These are phyloP conservation scores for Chlorospingus flavigularis DNA, from an alignment of 2,797 vertebrate species.

Conservation along the genomic window DNA sequence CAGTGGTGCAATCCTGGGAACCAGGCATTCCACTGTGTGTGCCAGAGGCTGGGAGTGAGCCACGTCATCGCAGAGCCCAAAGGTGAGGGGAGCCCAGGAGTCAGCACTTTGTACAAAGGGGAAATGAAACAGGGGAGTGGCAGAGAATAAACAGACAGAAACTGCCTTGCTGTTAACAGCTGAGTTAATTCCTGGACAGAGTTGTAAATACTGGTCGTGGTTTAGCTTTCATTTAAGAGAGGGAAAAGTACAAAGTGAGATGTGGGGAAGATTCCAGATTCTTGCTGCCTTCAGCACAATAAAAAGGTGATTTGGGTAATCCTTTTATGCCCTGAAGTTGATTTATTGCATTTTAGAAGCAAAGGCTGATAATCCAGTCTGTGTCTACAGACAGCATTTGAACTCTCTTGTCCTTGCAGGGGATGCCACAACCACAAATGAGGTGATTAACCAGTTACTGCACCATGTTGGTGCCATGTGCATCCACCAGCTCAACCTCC, in stretches of 20 bases:
- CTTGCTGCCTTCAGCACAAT: neutral
- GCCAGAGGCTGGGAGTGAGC: slow-evolving; percentile 93
- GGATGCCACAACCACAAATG: slow-evolving; percentile 88
- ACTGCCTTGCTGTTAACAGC: neutral
- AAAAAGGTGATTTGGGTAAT: neutral
- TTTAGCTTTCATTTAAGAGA: neutral
- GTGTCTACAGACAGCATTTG: neutral
- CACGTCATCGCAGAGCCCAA: slow-evolving; percentile 91
- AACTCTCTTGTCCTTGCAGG: slow-evolving; percentile 75
- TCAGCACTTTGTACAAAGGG: neutral
- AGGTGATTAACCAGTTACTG: slow-evolving; percentile 96
- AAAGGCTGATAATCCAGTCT: neutral
- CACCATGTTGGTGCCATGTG: slow-evolving; percentile 99
- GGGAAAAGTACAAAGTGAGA: neutral
- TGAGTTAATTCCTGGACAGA: neutral
- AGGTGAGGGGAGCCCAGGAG: slow-evolving; percentile 77
- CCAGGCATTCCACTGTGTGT: slow-evolving; percentile 98
- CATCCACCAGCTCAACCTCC: slow-evolving; percentile 96
- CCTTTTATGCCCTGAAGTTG: neutral
- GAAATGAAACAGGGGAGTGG: neutral
- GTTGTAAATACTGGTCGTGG: neutral
- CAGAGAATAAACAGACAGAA: neutral
- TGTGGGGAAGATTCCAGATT: neutral
- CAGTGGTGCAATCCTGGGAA: slow-evolving; percentile 99
- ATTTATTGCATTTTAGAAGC: neutral